Evolutionary conservation across 2,888 invertebrate genomes (phyloP), one percentile per base, ranked within the genome.

Genomic region (Petrophora chlorosata): DNA sequence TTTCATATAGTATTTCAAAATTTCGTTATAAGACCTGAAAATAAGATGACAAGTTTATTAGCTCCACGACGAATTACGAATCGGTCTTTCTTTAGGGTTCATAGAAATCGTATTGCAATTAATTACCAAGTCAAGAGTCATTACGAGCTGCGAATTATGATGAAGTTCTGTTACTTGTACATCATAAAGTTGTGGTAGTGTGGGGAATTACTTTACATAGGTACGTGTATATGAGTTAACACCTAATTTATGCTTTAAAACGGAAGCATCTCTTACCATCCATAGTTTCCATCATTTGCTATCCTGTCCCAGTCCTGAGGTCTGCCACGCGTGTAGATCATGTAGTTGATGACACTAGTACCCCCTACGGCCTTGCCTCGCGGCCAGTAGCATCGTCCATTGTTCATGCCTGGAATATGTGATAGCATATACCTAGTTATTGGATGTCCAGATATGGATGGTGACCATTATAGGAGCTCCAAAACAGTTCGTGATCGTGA

Each of bases 281-380:
- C 95, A 3, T 88, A 83, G 67, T 95, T 95, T 1, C 95, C 96
- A 9, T 91, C 88, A 0, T 81, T 85, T 0, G 92, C 93, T 93
- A 96, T 76, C 63, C 90, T 82, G 66, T 96, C 94, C 82, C 94
- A 96, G 68, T 96, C 95, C 4, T 86, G 79, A 1, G 91, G 92
- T 61, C 94, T 92, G 4, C 96, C 96, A 40, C 96, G 91, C 5
- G 95, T 93, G 76, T 96, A 95, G 53, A 95, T 92, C 93, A 93
- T 93, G 61, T 91, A 92, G 68, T 94, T 93, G 23, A 94, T 90
- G 30, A 92, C 90, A 47, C 92, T 92, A 0, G 91, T 86, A 2
- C 93, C 93, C 0, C 93, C 93, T 0, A 93, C 69, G 0, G 91
- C 85, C 69, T 89, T 92, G 12, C 93, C 93, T 3, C 92, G 79